Evolutionary conservation across 2,113 vertebrate species (phyloP), one percentile per base, ranked within the genome.

Genomic region (Oreotragus oreotragus): DNA sequence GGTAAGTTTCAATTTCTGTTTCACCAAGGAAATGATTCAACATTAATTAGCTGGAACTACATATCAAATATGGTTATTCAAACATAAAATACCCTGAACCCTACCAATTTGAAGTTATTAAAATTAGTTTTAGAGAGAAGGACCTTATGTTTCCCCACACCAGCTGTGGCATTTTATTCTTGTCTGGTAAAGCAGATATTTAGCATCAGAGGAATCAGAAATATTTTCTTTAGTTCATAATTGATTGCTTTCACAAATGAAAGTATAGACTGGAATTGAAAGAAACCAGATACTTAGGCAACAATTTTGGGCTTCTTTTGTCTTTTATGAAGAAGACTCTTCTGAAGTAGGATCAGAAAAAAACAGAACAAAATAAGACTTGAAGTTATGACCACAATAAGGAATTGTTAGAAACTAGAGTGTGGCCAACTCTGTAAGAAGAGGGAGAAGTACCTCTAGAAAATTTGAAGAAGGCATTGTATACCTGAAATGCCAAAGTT

Each of bases 231-330:
- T 33, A 99, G 99, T 17, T 99, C 99, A 0, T 99, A 99, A 97
- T 99, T 99, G 94, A 99, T 99, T 97, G 99, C 99, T 1, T 98
- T 99, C 98, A 99, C 99, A 91, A 99, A 98, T 99, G 95, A 98
- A 43, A 98, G 98, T 96, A 64, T 99, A 93, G 99, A 99, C 49
- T 99, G 99, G 99, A 99, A 98, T 94, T 98, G 99, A 81, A 98
- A 99, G 73, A 99, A 99, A 97, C 99, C 99, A 10, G 99, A 99
- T 94, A 99, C 99, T 80, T 99, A 99, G 97, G 99, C 99, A 96
- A 90, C 98, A 53, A 99, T 99, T 89, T 99, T 99, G 99, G 99
- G 99, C 98, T 99, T 99, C 97, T 99, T 99, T 98, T 98, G 11
- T 99, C 99, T 36, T 99, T 43, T 99, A 98, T 80, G 99, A 99